phyloP scores from a whole-genome alignment of 2,113 vertebrate genomes.

The Percina caprodes region DNA sequence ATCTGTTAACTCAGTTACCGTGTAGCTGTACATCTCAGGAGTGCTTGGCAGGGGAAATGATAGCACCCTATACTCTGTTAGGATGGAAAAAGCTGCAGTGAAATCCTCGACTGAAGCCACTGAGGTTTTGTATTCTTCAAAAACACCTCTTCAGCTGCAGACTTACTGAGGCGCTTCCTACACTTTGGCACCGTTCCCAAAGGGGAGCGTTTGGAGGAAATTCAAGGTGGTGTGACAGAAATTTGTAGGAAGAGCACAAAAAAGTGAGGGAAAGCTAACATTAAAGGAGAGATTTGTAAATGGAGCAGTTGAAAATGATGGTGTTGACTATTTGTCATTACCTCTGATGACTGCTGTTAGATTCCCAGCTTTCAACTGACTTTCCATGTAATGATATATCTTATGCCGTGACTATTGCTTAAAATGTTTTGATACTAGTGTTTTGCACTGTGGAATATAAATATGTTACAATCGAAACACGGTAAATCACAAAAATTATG shows the following conservation, averaged over 20 bases:
- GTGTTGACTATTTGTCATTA: not conserved
- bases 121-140: constrained; percentile 35
- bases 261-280: not conserved
- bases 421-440: too few species aligned
- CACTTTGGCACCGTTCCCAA: constrained; percentile 5
- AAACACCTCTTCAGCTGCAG: constrained; percentile 26
- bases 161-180: constrained; percentile 34
- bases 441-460: too few species aligned
- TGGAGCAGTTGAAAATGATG: not conserved
- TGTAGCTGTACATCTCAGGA: constrained; percentile 48
- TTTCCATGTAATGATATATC: too few species aligned
- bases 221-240: constrained; percentile 20
- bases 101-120: constrained; percentile 22
- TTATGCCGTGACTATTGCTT: too few species aligned
- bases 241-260: not conserved
- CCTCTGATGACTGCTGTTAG: not conserved
- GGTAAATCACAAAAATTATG: too few species aligned
- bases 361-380: not conserved
- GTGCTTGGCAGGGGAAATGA: constrained; percentile 39
- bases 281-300: not conserved
- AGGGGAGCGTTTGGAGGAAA: not conserved
- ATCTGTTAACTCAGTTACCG: constrained; percentile 61
- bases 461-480: too few species aligned
- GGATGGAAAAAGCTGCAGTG: constrained; percentile 20
- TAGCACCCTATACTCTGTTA: constrained; percentile 12